Evolutionary conservation across 2,888 invertebrate genomes (phyloP).

Genomic region (Parelbella ahira): DNA sequence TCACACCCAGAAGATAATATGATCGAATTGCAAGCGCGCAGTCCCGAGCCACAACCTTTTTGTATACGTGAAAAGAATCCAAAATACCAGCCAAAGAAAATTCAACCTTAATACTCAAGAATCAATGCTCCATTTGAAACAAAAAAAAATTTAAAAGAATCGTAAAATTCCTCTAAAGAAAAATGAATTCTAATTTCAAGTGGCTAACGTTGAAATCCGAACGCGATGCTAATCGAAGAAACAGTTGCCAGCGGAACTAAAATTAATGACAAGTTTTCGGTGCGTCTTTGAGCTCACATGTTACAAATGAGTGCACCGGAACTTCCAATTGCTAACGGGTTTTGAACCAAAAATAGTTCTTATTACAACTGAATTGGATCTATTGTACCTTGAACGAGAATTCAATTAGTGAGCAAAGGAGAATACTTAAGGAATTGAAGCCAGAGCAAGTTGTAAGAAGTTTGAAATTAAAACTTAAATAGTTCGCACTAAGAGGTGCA

Average conservation of each 20-base stretch:
- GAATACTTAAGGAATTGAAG: conserved; percentile 1
- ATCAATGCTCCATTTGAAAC: background rate
- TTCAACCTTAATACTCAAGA: background rate
- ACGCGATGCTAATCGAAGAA: background rate
- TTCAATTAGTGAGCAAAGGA: conserved; percentile 17
- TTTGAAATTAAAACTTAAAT: conserved; percentile 16
- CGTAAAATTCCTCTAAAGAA: background rate
- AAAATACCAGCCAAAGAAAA: background rate
- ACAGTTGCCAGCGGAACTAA: conserved; percentile 11
- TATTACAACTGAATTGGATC: conserved; percentile 9
- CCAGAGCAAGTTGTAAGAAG: conserved; percentile 7
- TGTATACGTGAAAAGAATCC: conserved; percentile 16
- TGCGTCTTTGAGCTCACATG: conserved; percentile 19
- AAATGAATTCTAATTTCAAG: background rate
- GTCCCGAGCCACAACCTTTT: conserved; percentile 17
- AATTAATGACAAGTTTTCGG: conserved; percentile 23
- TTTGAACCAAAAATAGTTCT: conserved; percentile 8
- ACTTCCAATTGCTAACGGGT: conserved; percentile 10
- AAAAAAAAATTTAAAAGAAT: background rate
- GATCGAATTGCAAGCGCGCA: conserved; percentile 30
- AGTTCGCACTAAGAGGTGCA: background rate
- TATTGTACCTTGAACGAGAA: conserved; percentile 2
- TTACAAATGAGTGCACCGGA: conserved; percentile 22
- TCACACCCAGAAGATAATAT: conserved; percentile 23
- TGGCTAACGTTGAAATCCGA: background rate